Evolutionary conservation across 2,888 invertebrate species (phyloP).

Genomic region (Pachycephus smyrnensis): DNA sequence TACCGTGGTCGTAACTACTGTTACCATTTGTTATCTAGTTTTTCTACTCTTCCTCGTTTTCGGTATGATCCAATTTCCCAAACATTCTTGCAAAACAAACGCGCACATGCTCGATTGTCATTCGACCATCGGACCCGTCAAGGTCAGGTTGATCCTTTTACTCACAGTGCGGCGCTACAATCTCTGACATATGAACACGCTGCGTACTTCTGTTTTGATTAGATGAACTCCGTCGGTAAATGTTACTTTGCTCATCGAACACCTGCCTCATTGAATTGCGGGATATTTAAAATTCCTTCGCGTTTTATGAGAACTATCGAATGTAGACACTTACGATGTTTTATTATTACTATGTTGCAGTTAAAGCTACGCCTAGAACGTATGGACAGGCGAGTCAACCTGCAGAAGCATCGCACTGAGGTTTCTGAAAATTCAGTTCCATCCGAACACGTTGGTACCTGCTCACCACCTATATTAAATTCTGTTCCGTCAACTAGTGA

Average conservation of each 20-base stretch:
- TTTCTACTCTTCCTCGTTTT: not conserved
- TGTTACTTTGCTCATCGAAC: not conserved
- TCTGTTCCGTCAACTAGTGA: conserved; percentile 52
- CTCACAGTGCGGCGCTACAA: conserved; percentile 10
- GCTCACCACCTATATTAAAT: conserved; percentile 57
- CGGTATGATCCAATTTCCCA: conserved; percentile 25
- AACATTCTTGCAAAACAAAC: conserved; percentile 24
- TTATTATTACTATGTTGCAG: conserved; percentile 66
- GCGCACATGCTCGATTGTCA: conserved; percentile 33
- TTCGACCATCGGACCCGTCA: conserved; percentile 23
- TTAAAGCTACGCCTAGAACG: conserved; percentile 76
- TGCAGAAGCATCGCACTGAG: conserved; percentile 65
- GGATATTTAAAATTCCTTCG: not conserved
- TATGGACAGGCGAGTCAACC: conserved; percentile 74
- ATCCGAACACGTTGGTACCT: conserved; percentile 53
- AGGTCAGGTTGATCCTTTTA: conserved; percentile 12
- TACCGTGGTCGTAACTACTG: not conserved
- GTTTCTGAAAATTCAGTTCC: conserved; percentile 54
- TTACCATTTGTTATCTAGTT: not conserved
- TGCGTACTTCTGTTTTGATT: not conserved
- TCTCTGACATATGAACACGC: not conserved
- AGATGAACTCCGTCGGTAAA: not conserved
- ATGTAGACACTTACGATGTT: not conserved
- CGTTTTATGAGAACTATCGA: not conserved
- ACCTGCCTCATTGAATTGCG: not conserved